Evolutionary conservation across 1,140 invertebrate genomes (phyloP), one percentile per base, ranked within the genome.

Genomic region (Pararge aegeria): DNA sequence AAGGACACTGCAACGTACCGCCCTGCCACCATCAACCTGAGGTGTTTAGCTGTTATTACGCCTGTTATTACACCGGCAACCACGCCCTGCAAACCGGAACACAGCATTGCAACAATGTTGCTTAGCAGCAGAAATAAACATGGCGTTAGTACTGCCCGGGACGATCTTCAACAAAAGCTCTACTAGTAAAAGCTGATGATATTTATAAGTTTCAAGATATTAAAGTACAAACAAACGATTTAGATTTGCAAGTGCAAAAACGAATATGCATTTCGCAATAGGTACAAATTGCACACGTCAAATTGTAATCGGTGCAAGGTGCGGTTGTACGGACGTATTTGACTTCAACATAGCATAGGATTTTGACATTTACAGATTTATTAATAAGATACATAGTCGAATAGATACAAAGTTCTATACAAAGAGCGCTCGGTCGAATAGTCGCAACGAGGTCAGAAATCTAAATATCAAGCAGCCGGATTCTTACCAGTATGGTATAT

Each of bases 381-480:
- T 6, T 7, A 34, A 64, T 73, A 80, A 66, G 57, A 55, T 27
- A 38, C 54, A 64, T 50, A 42, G 46, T 53, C 13, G 46, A 34
- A 56, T 64, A 40, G 64, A 66, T 56, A 24, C 24, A 51, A 68
- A 61, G 63, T 62, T 64, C 61, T 61, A 66, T 66, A 64, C 64
- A 78, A 69, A 73, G 75, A 78, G 73, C 75, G 72, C 61, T 67
- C 66, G 68, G 68, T 67, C 63, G 59, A 78, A 77, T 76, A 77
- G 66, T 70, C 65, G 61, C 62, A 71, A 64, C 81, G 77, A 86
- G 84, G 83, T 73, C 83, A 71, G 61, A 62, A 66, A 71, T 72
- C 73, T 62, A 79, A 87, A 87, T 87, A 84, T 80, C 84, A 87
- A 72, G 55, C 62, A 78, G 63, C 71, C 67, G 76, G 80, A 85